These are phyloP conservation scores for Drosophila anceps DNA, from an alignment of 2,888 invertebrate genomes.

Conservation along the genomic window DNA sequence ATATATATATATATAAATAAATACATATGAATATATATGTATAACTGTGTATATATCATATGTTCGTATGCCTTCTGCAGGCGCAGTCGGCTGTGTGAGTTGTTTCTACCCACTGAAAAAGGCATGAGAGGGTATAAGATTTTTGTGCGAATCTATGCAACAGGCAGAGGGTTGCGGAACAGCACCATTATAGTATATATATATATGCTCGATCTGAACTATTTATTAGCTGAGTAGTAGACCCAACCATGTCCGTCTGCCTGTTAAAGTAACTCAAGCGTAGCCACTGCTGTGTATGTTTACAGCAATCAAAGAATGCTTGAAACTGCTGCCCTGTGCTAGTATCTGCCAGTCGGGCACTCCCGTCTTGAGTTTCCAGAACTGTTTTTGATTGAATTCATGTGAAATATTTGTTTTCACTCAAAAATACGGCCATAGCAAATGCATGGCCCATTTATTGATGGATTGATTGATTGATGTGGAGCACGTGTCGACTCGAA, in stretches of 20 bases:
- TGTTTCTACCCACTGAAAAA: background rate
- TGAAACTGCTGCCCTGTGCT: background rate
- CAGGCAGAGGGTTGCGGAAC: background rate
- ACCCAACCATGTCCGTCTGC: no score
- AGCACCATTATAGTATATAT: background rate
- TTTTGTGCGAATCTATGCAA: background rate
- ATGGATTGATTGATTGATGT: slow-evolving; percentile 61
- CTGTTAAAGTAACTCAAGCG: no score
- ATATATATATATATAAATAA: background rate
- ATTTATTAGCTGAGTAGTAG: no score
- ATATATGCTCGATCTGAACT: background rate
- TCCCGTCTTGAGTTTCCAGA: background rate
- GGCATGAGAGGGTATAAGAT: background rate
- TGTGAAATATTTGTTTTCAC: slow-evolving; percentile 41
- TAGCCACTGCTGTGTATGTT: no score
- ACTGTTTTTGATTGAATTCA: slow-evolving; percentile 63
- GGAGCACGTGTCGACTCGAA: slow-evolving; percentile 19
- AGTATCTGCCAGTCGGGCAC: background rate
- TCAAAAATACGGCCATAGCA: slow-evolving; percentile 50
- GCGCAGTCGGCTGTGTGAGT: background rate
- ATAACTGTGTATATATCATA: background rate
- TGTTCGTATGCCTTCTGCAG: background rate
- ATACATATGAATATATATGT: background rate
- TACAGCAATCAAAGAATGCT: no score
- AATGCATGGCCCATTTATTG: slow-evolving; percentile 60